phyloP scores from a whole-genome alignment of 2,797 vertebrate genomes.

The Rousettus madagascariensis region DNA sequence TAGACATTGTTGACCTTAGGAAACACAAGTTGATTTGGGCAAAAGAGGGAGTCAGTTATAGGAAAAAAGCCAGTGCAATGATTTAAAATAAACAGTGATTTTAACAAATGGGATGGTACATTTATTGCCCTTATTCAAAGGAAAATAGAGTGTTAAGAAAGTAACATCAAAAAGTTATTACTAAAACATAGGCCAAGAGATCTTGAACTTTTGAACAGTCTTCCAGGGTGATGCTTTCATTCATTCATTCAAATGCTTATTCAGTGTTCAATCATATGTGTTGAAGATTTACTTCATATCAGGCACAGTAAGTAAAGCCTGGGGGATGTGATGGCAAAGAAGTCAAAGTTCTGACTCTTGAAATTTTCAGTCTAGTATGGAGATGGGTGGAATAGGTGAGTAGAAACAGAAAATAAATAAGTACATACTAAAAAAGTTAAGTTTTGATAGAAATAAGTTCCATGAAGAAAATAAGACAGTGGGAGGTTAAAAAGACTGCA shows the following conservation, averaged over 20 bases:
- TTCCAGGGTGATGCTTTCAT: not conserved
- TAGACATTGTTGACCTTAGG: not conserved
- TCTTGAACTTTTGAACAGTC: constrained; percentile 1
- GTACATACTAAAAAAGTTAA: not conserved
- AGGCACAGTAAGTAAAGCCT: not conserved
- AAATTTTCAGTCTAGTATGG: not conserved
- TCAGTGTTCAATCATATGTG: not conserved
- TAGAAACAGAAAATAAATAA: not conserved
- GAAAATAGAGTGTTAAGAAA: not conserved
- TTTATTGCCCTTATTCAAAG: not conserved
- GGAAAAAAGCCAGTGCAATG: not conserved
- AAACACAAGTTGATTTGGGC: not conserved
- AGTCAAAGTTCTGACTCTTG: not conserved
- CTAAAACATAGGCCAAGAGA: not conserved
- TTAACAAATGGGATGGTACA: not conserved
- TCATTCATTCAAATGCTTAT: constrained; percentile 18
- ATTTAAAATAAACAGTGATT: not conserved
- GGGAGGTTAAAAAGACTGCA: not conserved
- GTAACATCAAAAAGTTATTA: not conserved
- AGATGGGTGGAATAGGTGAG: not conserved
- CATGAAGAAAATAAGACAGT: not conserved
- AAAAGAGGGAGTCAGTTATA: not conserved
- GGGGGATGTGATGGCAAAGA: not conserved
- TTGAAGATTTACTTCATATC: not conserved
- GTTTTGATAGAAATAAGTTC: not conserved